These are phyloP conservation scores for Tarsius wallacei DNA, from an alignment of 2,797 vertebrate genomes.

Conservation along the genomic window DNA sequence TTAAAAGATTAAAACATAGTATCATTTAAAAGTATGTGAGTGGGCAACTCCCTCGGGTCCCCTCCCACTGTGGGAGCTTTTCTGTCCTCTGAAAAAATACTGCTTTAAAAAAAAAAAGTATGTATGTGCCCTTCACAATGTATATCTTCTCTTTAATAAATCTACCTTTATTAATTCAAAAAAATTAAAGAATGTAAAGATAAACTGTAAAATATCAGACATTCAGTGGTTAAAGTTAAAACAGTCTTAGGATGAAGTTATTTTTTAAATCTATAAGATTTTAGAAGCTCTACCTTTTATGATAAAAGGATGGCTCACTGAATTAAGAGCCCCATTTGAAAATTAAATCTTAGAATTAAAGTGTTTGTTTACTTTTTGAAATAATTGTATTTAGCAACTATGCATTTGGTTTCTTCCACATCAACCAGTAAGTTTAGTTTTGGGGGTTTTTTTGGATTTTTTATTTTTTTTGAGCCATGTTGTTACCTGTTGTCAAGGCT, in stretches of 20 bases:
- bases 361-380: slow-evolving; percentile 38
- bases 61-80: too few species aligned
- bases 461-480: slow-evolving; percentile 44
- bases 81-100: too few species aligned
- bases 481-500: not conserved
- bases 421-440: not conserved
- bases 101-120: too few species aligned
- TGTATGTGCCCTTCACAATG: too few species aligned
- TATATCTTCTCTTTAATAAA: too few species aligned
- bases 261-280: not conserved
- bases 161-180: too few species aligned
- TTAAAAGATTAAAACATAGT: not conserved
- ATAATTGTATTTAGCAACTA: slow-evolving; percentile 4
- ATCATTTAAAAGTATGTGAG: not conserved
- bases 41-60: too few species aligned
- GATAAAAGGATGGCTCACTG: not conserved
- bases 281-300: not conserved
- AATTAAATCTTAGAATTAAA: slow-evolving; percentile 33
- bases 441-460: not conserved
- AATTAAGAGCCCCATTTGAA: slow-evolving; percentile 18
- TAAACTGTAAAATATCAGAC: not conserved
- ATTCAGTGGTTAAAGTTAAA: not conserved
- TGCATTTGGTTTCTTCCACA: not conserved
- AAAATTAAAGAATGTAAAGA: too few species aligned
- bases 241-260: not conserved